phyloP scores from a whole-genome alignment of 2,888 invertebrate genomes.

The Lithophane socia region DNA sequence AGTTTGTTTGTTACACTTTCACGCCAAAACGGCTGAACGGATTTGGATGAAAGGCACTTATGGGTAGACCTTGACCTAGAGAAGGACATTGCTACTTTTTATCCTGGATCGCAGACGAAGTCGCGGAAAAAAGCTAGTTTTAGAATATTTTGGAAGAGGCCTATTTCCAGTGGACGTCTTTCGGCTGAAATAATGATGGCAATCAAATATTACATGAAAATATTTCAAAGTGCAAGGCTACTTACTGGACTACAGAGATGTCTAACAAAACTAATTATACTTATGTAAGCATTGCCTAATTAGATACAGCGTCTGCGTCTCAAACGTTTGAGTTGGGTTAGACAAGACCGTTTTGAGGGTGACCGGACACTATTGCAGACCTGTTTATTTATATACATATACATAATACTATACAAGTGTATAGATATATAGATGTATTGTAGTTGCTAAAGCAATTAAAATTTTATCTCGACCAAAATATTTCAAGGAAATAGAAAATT shows the following conservation, averaged over 20 bases:
- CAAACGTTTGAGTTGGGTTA: conserved; percentile 79
- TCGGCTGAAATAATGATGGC: background rate
- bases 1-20: no score
- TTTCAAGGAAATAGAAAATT: background rate
- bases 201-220: conserved; percentile 7
- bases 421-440: background rate
- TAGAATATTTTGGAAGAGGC: background rate
- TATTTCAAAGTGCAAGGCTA: conserved; percentile 34
- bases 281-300: conserved; percentile 75
- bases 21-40: no score
- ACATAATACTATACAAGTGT: background rate
- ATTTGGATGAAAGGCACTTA: no score
- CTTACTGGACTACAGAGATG: conserved; percentile 45
- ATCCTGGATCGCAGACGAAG: no score
- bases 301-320: conserved; percentile 77
- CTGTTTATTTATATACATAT: conserved; percentile 43
- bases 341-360: conserved; percentile 74
- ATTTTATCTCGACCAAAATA: background rate
- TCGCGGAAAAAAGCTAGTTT: no score
- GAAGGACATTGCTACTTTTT: no score
- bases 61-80: no score
- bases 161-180: background rate
- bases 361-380: conserved; percentile 70
- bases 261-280: conserved; percentile 64
- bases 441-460: background rate